Evolutionary conservation across 2,113 vertebrate genomes (phyloP).

Genomic region (Epinephelus lanceolatus): DNA sequence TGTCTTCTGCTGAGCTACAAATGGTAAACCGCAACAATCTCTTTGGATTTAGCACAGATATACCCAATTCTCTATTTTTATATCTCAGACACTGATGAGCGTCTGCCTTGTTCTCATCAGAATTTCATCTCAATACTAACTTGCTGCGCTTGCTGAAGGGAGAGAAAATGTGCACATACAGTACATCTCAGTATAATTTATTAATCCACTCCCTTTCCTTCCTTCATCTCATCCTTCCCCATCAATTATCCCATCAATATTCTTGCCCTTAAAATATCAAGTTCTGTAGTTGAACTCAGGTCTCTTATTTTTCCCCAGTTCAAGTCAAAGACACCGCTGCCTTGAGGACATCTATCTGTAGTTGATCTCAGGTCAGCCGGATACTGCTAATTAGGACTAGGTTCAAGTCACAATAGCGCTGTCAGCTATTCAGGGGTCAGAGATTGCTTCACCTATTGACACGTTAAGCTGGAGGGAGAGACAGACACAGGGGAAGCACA

Average conservation of each 20-base stretch:
- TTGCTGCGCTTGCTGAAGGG: slow-evolving; percentile 20
- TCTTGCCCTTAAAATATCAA: slow-evolving; percentile 44
- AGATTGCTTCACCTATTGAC: slow-evolving; percentile 45
- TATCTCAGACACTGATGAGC: slow-evolving; percentile 1
- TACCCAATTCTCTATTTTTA: not conserved
- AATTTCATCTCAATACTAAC: slow-evolving; percentile 16
- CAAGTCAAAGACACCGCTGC: slow-evolving; percentile 35
- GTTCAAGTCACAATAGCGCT: slow-evolving; percentile 38
- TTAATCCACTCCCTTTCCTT: slow-evolving; percentile 60
- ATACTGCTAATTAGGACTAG: slow-evolving; percentile 53
- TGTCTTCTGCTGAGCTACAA: not conserved
- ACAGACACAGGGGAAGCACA: not conserved
- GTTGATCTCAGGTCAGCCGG: slow-evolving; percentile 45
- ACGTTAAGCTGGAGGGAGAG: slow-evolving; percentile 12
- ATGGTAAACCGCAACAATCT: not conserved
- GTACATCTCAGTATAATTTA: slow-evolving; percentile 52
- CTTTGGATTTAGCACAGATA: slow-evolving; percentile 7
- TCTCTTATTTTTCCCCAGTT: slow-evolving; percentile 40
- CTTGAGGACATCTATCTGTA: slow-evolving; percentile 20
- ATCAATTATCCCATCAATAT: slow-evolving; percentile 72
- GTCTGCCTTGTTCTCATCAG: slow-evolving; percentile 29
- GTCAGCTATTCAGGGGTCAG: slow-evolving; percentile 45
- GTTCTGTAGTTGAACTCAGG: slow-evolving; percentile 39
- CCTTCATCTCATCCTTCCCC: slow-evolving; percentile 42
- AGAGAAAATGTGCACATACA: slow-evolving; percentile 29